Conservation (phyloP, 2,797 vertebrate genomes). For the Melanotaenia parkinsoni region DNA sequence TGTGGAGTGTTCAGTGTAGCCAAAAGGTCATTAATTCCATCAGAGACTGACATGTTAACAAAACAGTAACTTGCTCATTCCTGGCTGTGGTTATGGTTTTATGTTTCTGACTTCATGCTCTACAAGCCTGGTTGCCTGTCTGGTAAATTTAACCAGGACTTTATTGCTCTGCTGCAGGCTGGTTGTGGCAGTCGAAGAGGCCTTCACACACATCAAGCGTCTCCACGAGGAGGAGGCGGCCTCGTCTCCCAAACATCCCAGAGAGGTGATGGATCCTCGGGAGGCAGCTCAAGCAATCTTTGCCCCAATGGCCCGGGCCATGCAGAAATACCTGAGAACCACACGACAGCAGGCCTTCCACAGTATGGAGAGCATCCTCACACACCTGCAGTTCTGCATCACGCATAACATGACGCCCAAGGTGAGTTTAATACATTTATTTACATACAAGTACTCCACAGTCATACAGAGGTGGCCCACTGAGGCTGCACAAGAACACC, state of each 20-base stretch:
- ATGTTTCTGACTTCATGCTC: background rate
- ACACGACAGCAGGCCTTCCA: conserved; percentile 95
- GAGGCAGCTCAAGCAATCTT: conserved; percentile 95
- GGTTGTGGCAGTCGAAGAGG: conserved; percentile 93
- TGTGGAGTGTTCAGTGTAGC: background rate
- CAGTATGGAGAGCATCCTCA: conserved; percentile 97
- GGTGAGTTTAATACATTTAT: conserved; percentile 64
- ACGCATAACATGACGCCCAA: conserved; percentile 95
- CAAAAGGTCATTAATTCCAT: background rate
- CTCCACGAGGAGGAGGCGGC: conserved; percentile 88
- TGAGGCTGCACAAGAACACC: background rate
- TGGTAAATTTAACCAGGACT: fast-evolving
- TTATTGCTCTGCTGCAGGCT: conserved; percentile 75
- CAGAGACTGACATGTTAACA: background rate
- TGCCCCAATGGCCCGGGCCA: conserved; percentile 93
- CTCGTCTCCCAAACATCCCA: conserved; percentile 84
- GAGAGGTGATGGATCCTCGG: conserved; percentile 92
- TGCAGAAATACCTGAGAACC: conserved; percentile 95
- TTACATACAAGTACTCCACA: background rate
- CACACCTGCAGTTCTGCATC: conserved; percentile 95
- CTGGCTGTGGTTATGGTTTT: background rate
- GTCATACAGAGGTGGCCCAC: background rate
- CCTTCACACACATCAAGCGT: conserved; percentile 94
- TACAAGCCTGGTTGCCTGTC: background rate
- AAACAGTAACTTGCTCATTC: background rate